Conservation (phyloP, 1,140 invertebrate genomes). For the Aphaenogaster ashmeadi region DNA sequence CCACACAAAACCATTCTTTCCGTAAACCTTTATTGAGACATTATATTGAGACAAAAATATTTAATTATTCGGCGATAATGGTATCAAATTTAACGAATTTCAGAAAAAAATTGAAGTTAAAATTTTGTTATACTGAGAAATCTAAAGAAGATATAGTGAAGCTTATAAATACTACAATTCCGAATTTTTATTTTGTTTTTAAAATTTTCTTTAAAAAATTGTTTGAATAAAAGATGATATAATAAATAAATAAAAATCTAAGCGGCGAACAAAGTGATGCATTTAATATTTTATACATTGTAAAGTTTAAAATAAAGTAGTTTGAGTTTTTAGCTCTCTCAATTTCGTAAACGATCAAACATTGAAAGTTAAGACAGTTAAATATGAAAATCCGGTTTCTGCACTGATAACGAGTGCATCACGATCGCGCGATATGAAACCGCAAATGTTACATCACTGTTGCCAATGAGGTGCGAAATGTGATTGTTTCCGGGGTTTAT, state of each 20-base stretch:
- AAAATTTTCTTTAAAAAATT: background rate
- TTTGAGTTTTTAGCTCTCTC: background rate
- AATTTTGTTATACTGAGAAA: background rate
- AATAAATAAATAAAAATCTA: background rate
- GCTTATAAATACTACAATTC: background rate
- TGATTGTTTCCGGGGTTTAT: slow-evolving; percentile 57
- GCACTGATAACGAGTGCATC: background rate
- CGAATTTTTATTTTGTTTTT: background rate
- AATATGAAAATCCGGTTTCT: background rate
- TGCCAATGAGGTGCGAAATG: slow-evolving; percentile 48
- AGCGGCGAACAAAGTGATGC: background rate
- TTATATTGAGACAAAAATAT: background rate
- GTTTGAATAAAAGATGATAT: background rate
- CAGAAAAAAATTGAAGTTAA: background rate
- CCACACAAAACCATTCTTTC: too few relatives aligned
- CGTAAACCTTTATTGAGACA: too few relatives aligned
- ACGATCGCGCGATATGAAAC: background rate
- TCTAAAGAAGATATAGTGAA: background rate
- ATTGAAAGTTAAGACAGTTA: background rate
- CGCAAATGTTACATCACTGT: slow-evolving; percentile 32
- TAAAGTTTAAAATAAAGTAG: background rate
- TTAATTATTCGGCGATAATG: background rate
- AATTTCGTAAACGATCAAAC: background rate
- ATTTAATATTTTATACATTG: background rate
- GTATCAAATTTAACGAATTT: background rate